Evolutionary conservation across 2,797 vertebrate genomes (phyloP), one percentile per base, ranked within the genome.

Genomic region (Vultur gryphus): DNA sequence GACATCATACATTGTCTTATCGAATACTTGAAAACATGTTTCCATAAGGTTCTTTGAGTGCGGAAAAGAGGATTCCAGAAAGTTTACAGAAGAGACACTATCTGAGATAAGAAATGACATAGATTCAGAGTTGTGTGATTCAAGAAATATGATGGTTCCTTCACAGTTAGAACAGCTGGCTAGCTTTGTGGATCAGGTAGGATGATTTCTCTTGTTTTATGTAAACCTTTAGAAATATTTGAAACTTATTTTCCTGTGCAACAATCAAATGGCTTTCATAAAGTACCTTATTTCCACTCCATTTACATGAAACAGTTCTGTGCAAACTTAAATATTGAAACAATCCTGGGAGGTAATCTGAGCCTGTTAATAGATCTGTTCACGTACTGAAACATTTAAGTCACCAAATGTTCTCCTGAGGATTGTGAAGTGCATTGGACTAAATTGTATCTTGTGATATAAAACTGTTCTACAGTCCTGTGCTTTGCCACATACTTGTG

Each of bases 161-260:
- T 98, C 98, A 8, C 98, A 98, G 57, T 94, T 98, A 65, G 98
- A 99, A 48, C 98, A 99, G 93, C 95, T 99, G 31, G 98, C 97
- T 2, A 98, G 98, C 46, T 98, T 99, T 86, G 98, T 99, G 98
- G 98, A 98, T n/a, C 99, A 99, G 98, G 99, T 99, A 79, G 19
- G 86, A 55, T 8, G 11, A 1, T 37, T 66, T 41, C 24, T 77
- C 39, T 43, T 72, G 46, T 49, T 48, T 28, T 73, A 39, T 13
- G 8, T 51, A 54, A 81, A 65, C 5, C 31, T 76, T 82, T 43
- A 80, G 26, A 70, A 58, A 59, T 48, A 76, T 10, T 65, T 65
- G 51, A 48, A 48, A 49, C 62, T 52, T 62, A 44, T 15, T 70
- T 82, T 46, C 29, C 57, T 35, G 28, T 65, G n/a, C 35, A 70